Base-by-base conservation (phyloP, 2,888 invertebrate species). In the Cephus pulcher region DNA sequence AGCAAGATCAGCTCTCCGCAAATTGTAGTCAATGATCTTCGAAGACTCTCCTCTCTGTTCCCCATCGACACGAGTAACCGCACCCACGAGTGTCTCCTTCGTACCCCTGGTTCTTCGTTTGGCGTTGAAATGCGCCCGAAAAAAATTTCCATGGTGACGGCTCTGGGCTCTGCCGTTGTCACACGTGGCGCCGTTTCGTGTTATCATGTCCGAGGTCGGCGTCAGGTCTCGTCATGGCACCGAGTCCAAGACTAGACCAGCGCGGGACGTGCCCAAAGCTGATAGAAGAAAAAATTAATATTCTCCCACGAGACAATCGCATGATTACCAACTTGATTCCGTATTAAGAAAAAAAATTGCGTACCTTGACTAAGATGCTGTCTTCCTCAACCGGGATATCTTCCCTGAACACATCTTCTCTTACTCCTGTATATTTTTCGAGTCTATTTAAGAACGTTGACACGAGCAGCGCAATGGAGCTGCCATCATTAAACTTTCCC, bases 161-260 rank as follows among this genome's bases (percentile, higher is more conserved):
- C 56, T 23, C 56, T 56, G 56, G 23, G 6, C 56, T 23, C 9
- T 9, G 56, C 56, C 56, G 56, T 56, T 75, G 78, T 78, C 75
- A 78, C 78, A 78, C 78, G 78, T 78, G 78, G 78, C 78, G 70
- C 74, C 75, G 78, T 71, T 78, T 78, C 78, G 74, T 75, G 78
- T 75, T 78, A 78, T 78, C 78, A 74, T 74, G 74, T 69, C 75
- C 78, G 74, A 74, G 75, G 68, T 75, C 74, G 78, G 78, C 78
- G 78, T 78, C 78, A 75, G 75, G 75, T 70, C 56, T 56, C 56
- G 56, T 56, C 56, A 23, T 56, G 56, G 56, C 15, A 56, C 56
- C 56, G 23, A 23, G 56, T 56, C 56, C 56, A 9, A 56, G 56
- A 56, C 56, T 23, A 56, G 23, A 56, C 23, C 56, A 56, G 23